Base-by-base conservation (phyloP, 23 tunicate genomes). In the Ascidia mentula region DNA sequence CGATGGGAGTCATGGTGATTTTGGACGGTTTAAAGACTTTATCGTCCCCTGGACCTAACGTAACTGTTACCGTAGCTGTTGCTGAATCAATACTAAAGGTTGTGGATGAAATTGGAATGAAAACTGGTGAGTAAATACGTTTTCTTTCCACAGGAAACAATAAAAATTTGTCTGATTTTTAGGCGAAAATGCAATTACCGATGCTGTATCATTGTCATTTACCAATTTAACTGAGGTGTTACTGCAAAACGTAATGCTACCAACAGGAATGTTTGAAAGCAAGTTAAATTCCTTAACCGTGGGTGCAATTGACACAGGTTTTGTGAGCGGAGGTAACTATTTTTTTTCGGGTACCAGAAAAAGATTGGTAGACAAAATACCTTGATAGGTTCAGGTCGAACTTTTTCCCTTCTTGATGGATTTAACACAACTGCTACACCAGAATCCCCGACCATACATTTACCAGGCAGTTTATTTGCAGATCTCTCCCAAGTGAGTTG, bases 341-440 rank as follows among this genome's bases (percentile, higher is more conserved):
- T 20, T 3, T 53, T 20, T 3, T 20, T 3, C 24, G 65, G 22
- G 13, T 20, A 53, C 22, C 13, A 9, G 4, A 20, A 53, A 53
- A 26, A 5, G 65, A 5, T 53, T 53, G 24, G 1, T 42, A 53
- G 24, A 3, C 28, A 28, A 9, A 5, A 20, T 53, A 42, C 24
- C 7, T 9, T 20, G 24, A 53, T 53, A 5, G 7, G 65, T 9
- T 26, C 65, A 53, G 65, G 1, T 26, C 7, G 65, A 77, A 42
- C 59, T 42, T 77, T 77, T 45, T 77, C 80, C 17, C 37, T 77
- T 34, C 9, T 32, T 31, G 69, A 6, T 45, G 80, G 80, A 6
- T 77, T 77, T 45, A 77, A 45, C 32, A 28, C 36, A 1, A 45
- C 80, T 3, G 12, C 22, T 20, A 20, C 65, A 53, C 22, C 65